Base-by-base conservation (phyloP, 2,888 invertebrate species). In the Aelia acuminata region DNA sequence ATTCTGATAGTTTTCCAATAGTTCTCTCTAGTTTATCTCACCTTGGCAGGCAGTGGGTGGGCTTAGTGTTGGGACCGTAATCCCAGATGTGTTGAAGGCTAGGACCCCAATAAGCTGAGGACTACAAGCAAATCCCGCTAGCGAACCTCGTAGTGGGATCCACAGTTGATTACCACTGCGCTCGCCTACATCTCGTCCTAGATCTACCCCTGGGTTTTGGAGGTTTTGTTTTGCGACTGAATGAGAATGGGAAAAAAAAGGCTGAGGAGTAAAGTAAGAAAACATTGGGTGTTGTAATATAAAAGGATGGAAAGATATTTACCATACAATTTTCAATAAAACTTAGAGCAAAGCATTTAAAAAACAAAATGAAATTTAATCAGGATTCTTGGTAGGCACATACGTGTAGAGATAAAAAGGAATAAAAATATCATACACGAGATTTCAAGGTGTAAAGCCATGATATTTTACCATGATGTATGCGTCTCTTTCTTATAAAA, bases 1-100 rank as follows among this genome's bases (percentile, higher is more conserved):
- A 70, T 70, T 18, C 35, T 20, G 63, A 4, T 70, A 70, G 63
- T 70, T 70, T 70, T 70, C 63, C 63, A 35, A 70, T 35, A 70
- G 63, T 70, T 70, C n/a, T n/a, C n/a, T n/a, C 63, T 70, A 70
- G 63, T 35, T 70, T 70, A 70, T 70, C 63, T 70, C 63, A 18
- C 35, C 15, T 31, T 1, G 5, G 18, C 63, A 70, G 63, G 22
- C 63, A 35, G 2, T 0, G 10, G 63, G 57, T 26, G 3, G 10
- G 63, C n/a, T 35, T 18, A 3, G 63, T 20, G 26, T 20, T 35
- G 31, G 35, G 35, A 20, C 15, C 7, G 63, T 70, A 70, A 70
- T 70, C 63, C 63, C 63, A 4, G 63, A 35, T 70, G 63, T 35
- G 31, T 70, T 70, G 63, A 10, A 35, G 31, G 7, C 18, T 0